Evolutionary conservation across 92 coral and sea anemone genomes (phyloP).

Genomic region (Porites lobata): DNA sequence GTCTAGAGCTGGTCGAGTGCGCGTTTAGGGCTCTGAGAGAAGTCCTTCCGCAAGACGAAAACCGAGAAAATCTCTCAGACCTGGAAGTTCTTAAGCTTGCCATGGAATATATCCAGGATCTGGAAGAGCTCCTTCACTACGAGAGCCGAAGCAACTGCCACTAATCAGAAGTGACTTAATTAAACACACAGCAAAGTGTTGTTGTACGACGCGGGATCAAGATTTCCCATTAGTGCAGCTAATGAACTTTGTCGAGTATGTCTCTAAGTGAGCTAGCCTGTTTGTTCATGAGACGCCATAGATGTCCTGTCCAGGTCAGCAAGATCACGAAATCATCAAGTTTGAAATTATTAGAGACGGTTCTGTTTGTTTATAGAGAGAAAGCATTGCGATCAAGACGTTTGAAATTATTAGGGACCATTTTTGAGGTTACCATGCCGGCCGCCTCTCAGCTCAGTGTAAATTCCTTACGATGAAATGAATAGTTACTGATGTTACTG

Average conservation of each 20-base stretch:
- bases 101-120: slow-evolving; percentile 64
- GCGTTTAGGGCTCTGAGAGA: slow-evolving; percentile 63
- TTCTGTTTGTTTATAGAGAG: too few relatives aligned
- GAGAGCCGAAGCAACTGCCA: slow-evolving; percentile 33
- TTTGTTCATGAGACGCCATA: not conserved
- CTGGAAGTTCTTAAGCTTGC: slow-evolving; percentile 69
- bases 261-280: not conserved
- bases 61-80: slow-evolving; percentile 61
- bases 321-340: not conserved
- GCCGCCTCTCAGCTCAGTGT: not conserved
- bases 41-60: slow-evolving; percentile 58
- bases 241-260: slow-evolving; percentile 2
- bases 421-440: not conserved
- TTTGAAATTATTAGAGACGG: not conserved
- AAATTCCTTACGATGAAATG: too few relatives aligned
- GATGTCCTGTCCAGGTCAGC: not conserved
- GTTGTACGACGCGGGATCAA: not conserved
- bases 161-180: not conserved
- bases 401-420: not conserved
- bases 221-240: not conserved
- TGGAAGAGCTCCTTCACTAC: slow-evolving; percentile 56
- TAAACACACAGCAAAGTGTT: too few relatives aligned
- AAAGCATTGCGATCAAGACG: not conserved
- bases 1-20: slow-evolving; percentile 53
- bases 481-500: too few relatives aligned